A percentile compares a stretch with the other conserved stretches of the same genome.
Conservation (phyloP, 2,113 vertebrate species). For the Esox niger region DNA sequence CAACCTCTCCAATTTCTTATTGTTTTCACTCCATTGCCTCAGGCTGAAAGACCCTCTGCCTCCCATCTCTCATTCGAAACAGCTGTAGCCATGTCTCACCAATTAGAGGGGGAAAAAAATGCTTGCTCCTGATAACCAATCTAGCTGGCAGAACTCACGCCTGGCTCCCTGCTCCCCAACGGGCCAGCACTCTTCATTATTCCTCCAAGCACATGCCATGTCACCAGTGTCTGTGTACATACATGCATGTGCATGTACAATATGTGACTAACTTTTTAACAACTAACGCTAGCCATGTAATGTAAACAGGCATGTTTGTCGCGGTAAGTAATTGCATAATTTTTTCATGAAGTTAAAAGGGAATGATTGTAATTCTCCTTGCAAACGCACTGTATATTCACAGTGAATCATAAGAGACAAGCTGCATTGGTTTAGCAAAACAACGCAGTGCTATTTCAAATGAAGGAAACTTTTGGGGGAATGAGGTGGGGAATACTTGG, state of each 20-base stretch:
- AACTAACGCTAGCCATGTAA: neutral
- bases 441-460: neutral
- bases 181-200: constrained; percentile 16
- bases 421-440: neutral
- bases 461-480: neutral
- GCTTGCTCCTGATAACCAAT: constrained; percentile 35
- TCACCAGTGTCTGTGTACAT: constrained; percentile 1
- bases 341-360: constrained; percentile 4
- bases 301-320: constrained; percentile 2
- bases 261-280: neutral
- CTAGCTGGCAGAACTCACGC: constrained; percentile 32
- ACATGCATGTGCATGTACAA: neutral
- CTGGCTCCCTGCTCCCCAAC: constrained; percentile 17
- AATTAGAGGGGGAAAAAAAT: constrained; percentile 58
- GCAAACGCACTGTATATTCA: neutral
- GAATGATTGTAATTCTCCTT: neutral
- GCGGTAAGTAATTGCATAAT: neutral
- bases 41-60: constrained; percentile 53
- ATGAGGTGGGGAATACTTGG: neutral
- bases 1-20: constrained; percentile 47
- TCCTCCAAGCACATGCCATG: constrained; percentile 19
- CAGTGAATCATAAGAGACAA: neutral
- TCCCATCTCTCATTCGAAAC: constrained; percentile 47
- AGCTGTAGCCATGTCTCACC: constrained; percentile 52
- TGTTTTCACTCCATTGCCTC: constrained; percentile 60